phyloP scores from a whole-genome alignment of 2,797 vertebrate genomes.

The Urocyon cinereoargenteus region DNA sequence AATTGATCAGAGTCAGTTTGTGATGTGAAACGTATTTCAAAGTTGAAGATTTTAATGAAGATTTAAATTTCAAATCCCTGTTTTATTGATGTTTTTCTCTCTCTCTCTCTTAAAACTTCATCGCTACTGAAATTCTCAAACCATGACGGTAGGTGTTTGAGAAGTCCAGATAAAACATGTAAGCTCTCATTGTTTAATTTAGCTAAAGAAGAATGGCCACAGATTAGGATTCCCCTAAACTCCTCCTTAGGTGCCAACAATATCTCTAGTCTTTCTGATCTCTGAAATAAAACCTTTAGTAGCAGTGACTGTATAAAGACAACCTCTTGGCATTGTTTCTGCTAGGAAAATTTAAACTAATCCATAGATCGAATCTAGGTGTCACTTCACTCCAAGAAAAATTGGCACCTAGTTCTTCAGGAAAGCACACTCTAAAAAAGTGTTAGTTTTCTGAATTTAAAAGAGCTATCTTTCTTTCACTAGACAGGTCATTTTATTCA shows the following conservation, averaged over 20 bases:
- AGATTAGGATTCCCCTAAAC: background rate
- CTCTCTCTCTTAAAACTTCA: slow-evolving; percentile 51
- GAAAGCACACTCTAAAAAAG: slow-evolving; percentile 8
- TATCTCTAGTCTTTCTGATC: slow-evolving; percentile 40
- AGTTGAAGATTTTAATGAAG: background rate
- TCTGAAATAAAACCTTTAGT: slow-evolving; percentile 44
- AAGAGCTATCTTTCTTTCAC: background rate
- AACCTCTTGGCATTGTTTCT: background rate
- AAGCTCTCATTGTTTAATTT: slow-evolving; percentile 52
- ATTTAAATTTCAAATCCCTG: slow-evolving; percentile 18
- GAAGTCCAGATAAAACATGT: slow-evolving; percentile 59
- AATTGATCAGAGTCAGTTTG: background rate
- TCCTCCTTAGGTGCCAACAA: background rate
- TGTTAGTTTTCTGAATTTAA: background rate
- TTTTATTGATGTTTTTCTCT: slow-evolving; percentile 53
- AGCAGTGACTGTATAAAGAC: background rate
- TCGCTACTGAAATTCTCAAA: slow-evolving; percentile 16
- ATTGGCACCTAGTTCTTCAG: background rate
- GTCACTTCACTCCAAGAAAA: background rate
- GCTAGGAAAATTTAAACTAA: slow-evolving; percentile 24
- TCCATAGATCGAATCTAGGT: background rate
- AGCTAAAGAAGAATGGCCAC: slow-evolving; percentile 53
- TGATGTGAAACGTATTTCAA: background rate
- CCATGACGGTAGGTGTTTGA: background rate
- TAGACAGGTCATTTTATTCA: background rate